Evolutionary conservation across 2,113 vertebrate genomes (phyloP), one percentile per base, ranked within the genome.

Genomic region (Phaetusa simplex): DNA sequence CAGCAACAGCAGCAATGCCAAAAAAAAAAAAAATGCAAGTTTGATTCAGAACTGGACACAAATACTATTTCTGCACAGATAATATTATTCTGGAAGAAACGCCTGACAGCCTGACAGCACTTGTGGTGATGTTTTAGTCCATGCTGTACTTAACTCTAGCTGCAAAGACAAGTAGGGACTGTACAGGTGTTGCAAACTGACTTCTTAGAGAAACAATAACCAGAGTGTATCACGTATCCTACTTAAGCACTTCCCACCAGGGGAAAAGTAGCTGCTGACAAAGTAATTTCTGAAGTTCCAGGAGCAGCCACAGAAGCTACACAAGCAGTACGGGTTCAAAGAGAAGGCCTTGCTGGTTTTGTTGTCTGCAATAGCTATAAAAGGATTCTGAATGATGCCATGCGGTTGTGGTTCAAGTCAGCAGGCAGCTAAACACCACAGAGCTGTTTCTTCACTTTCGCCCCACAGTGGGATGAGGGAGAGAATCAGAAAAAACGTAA

Each of bases 301-400:
- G 36, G 12, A 61, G 11, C 4, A 76, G 52, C 19, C 43, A 52
- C 1, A 8, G 30, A 22, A 73, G 36, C 52, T 50, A 84, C 22
- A n/a, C 11, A 73, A 52, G 11, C 0, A 0, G 3, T 26, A 53
- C 0, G 8, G 1, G 8, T 8, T 66, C 61, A 82, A 53, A 72
- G 27, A 47, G 8, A 61, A 88, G 34, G n/a, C 14, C 52, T 69
- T 55, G 20, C 6, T 5, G 2, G 10, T 45, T 83, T 88, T 42
- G 7, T 18, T 36, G 22, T 23, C 36, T 66, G 22, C 12, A 78
- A 22, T 14, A 77, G 43, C 50, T 79, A 11, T 17, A 67, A 58
- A 82, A 88, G 10, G 12, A 82, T 50, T 53, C 24, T 76, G 24
- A 78, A 62, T 17, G 62, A 88, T 21, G 9, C 11, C 9, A 12